Base-by-base conservation (phyloP, 2,797 vertebrate genomes). In the Pseudopleuronectes americanus region DNA sequence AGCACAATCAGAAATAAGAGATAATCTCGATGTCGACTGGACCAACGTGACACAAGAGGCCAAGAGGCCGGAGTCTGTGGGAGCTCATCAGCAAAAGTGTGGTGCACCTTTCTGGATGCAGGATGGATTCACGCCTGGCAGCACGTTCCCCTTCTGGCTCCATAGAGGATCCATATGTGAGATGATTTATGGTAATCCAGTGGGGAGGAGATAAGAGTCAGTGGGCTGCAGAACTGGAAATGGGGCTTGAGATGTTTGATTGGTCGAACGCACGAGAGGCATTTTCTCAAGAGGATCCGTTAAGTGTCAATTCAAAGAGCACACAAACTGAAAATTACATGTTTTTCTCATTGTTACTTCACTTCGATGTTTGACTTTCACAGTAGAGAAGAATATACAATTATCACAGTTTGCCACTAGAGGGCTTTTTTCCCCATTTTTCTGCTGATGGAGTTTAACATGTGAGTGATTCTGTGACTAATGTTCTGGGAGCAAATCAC, bases 51-150 rank as follows among this genome's bases (percentile, higher is more conserved):
- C 53, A 53, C 57, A 8, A 65, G 70, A 73, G 56, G 68, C 21
- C 21, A 9, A 55, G 45, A 6, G 7, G 53, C 17, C 17, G 4
- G 24, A 8, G 26, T 31, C 31, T 57, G 28, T 10, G 16, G 17
- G 10, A 9, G 14, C 17, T 21, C 36, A 57, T 57, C 41, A 48
- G 19, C 36, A 17, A 9, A 62, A 67, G 77, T 78, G 19, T 48
- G 19, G 33, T 41, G 43, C 16, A 68, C 45, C 60, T 76, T 62
- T 22, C 41, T 77, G 70, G 36, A 70, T 28, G 51, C 36, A 41
- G 38, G 38, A 41, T 41, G 38, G 60, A 65, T 67, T 51, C 48
- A 68, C 17, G 59, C 41, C 66, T 80, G 79, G 45, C 76, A 79
- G 59, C 36, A 31, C 21, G 52, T 57, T 51, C 13, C 26, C 55